Evolutionary conservation across 1,140 invertebrate genomes (phyloP).

Genomic region (Wasmannia auropunctata): DNA sequence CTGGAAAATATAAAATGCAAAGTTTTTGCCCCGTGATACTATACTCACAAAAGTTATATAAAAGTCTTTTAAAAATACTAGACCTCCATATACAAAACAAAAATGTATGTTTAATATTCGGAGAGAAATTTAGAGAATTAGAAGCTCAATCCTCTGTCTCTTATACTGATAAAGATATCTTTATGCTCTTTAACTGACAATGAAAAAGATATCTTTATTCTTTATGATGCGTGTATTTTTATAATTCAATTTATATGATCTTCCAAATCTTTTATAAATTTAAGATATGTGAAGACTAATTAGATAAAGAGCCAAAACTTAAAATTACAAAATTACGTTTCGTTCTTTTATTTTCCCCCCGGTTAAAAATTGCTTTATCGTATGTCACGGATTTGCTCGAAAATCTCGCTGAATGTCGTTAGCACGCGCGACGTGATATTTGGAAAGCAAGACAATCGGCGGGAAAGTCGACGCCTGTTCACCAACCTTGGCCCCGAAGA

Average conservation of each 20-base stretch:
- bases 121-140: not conserved
- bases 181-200: too few species aligned
- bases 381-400: not conserved
- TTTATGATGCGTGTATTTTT: not conserved
- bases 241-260: not conserved
- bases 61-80: not conserved
- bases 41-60: not conserved
- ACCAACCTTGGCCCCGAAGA: not conserved
- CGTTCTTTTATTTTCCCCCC: not conserved
- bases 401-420: slow-evolving; percentile 3
- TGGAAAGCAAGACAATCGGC: slow-evolving; percentile 5
- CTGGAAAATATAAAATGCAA: slow-evolving; percentile 76
- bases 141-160: not conserved
- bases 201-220: not conserved
- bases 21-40: slow-evolving; percentile 23
- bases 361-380: not conserved
- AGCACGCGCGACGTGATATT: not conserved
- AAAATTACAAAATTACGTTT: not conserved
- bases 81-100: not conserved
- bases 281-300: not conserved
- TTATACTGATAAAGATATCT: not conserved
- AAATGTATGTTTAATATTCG: not conserved
- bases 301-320: not conserved
- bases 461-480: slow-evolving; percentile 10
- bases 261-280: too few species aligned